Percentiles rank a stretch among this genome's conserved stretches.
phyloP scores from a whole-genome alignment of 2,888 invertebrate species.

The Germaria angustata region DNA sequence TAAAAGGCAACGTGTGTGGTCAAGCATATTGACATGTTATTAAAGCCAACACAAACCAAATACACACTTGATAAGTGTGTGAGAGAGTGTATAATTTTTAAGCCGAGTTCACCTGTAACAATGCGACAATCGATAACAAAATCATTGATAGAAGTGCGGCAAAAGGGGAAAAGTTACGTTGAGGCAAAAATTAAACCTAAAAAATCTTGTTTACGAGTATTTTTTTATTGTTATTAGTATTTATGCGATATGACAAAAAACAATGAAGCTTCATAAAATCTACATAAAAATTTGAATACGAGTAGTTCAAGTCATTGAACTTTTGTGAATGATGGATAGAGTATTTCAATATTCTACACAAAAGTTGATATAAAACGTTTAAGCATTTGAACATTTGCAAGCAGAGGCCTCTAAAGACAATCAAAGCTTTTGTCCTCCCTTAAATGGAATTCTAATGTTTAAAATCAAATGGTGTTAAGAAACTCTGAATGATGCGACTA shows the following conservation, averaged over 20 bases:
- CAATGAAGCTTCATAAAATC: constrained; percentile 4
- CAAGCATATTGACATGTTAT: constrained; percentile 74
- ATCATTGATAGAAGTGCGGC: neutral
- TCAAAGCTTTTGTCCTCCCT: too few relatives aligned
- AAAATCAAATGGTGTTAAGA: too few relatives aligned
- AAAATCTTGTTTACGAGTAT: constrained; percentile 9
- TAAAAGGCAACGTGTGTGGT: constrained; percentile 72
- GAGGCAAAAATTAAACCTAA: constrained; percentile 8
- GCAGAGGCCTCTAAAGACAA: too few relatives aligned
- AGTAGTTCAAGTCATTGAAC: constrained; percentile 36
- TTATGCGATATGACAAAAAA: constrained; percentile 18
- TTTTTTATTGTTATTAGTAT: constrained; percentile 3
- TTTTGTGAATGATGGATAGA: neutral
- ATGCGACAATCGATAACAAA: constrained; percentile 28
- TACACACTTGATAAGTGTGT: neutral
- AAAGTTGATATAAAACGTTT: neutral
- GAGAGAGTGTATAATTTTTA: neutral
- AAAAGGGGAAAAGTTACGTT: neutral
- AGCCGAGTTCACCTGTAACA: constrained; percentile 32
- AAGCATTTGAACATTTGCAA: too few relatives aligned
- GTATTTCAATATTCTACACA: neutral
- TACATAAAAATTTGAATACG: constrained; percentile 23
- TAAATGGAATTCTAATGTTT: too few relatives aligned
- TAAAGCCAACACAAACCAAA: constrained; percentile 13
- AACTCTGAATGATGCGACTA: too few relatives aligned